Base-by-base conservation (phyloP, 1,140 invertebrate species). In the Meteorus sp. region DNA sequence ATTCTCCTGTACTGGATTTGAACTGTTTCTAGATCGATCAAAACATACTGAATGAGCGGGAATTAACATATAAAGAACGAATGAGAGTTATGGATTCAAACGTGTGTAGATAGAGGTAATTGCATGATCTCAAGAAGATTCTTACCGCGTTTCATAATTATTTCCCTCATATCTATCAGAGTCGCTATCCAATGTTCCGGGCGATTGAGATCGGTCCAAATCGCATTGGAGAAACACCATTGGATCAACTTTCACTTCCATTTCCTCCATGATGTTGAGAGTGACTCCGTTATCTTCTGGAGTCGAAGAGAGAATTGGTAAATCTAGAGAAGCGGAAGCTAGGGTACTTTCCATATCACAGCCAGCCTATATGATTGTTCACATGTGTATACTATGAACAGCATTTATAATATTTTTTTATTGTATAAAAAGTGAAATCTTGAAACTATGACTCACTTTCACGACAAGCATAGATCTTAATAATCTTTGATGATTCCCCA, bases 221-320 rank as follows among this genome's bases (percentile, higher is more conserved):
- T 72, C 72, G 58, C 77, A 84, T 50, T 83, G 78, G 19, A 85
- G 71, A 71, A 85, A 83, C 58, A 84, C 67, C 84, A 85, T 85
- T 11, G 84, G 84, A 67, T 85, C 84, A 4, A 85, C 75, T 60
- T 80, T 81, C 0, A 85, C 83, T 73, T 85, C 84, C 76, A 85
- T 81, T 74, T 85, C 82, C 52, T 82, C 83, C 53, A 69, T 73
- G 69, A 71, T 74, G 58, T 77, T 65, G 22, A 65, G 66, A 20
- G 66, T 67, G 23, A 50, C 37, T 52, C 71, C 71, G 37, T 72
- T 66, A 8, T 74, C 69, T 4, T 27, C 41, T 20, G 35, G 31
- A 17, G 6, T 4, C 13, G 48, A 13, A 35, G 2, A 2, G 5
- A 37, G n/a, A 17, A 20, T 20, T 23, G 43, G 25, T 11, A 27